Percentiles rank a stretch among this genome's conserved stretches.
Conservation (phyloP, 1,140 invertebrate genomes). For the Bombus picipes region DNA sequence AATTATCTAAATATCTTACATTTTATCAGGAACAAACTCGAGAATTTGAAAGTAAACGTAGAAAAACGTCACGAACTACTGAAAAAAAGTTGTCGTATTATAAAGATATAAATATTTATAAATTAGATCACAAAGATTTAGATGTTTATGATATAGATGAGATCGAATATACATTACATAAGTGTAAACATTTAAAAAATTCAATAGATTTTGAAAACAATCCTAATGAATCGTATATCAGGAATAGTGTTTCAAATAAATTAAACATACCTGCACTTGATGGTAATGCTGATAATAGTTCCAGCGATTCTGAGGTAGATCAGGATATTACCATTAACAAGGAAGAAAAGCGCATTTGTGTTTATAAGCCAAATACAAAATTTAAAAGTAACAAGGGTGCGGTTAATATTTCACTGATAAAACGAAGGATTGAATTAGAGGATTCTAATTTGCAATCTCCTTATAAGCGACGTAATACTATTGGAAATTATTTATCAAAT, state of each 20-base stretch:
- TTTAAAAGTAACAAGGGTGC: neutral
- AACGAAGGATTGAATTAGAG: conserved; percentile 60
- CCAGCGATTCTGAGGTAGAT: conserved; percentile 67
- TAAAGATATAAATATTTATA: neutral
- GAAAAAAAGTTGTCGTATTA: neutral
- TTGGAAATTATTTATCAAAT: conserved; percentile 28
- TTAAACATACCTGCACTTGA: conserved; percentile 45
- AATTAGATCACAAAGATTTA: conserved; percentile 49
- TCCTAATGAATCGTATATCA: neutral
- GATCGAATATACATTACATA: neutral
- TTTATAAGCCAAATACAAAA: conserved; percentile 63
- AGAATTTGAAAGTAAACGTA: conserved; percentile 3
- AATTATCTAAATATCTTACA: conserved; percentile 10
- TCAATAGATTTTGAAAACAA: neutral
- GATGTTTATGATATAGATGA: conserved; percentile 57
- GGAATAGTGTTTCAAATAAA: neutral
- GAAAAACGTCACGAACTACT: neutral
- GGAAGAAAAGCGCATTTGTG: conserved; percentile 71
- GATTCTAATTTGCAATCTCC: conserved; percentile 22
- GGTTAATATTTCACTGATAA: conserved; percentile 63
- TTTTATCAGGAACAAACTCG: neutral
- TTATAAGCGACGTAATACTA: conserved; percentile 30
- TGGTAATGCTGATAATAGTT: conserved; percentile 40
- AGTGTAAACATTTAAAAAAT: conserved; percentile 11
- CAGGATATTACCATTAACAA: conserved; percentile 67